A percentile compares a stretch with the other conserved stretches of the same genome.
These are phyloP conservation scores for Myotis yumanensis DNA, from an alignment of 2,113 vertebrate species.

Conservation along the genomic window DNA sequence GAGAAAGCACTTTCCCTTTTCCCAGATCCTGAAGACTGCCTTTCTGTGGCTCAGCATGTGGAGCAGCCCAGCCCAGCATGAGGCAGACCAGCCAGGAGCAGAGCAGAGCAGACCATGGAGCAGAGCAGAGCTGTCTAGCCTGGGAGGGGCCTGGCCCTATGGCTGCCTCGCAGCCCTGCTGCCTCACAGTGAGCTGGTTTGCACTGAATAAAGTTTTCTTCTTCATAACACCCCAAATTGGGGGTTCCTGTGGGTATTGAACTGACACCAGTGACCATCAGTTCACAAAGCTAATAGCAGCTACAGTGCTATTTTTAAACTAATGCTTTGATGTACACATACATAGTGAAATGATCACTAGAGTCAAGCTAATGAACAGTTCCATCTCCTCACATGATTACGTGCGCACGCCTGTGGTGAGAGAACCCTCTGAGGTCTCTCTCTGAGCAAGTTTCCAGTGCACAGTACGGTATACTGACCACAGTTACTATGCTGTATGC, in stretches of 20 bases:
- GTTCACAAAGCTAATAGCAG: neutral
- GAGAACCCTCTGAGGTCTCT: neutral
- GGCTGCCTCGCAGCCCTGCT: neutral
- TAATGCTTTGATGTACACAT: neutral
- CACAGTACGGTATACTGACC: neutral
- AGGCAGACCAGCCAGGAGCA: too few species aligned
- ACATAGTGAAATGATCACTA: neutral
- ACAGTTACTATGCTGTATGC: neutral
- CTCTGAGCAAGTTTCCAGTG: neutral
- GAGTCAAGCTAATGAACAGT: neutral
- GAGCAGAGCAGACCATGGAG: neutral
- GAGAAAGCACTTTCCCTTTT: neutral
- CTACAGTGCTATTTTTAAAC: neutral
- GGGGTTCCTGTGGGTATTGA: neutral
- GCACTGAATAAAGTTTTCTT: neutral
- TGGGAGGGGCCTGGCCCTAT: neutral
- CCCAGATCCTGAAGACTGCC: too few species aligned
- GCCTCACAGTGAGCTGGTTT: neutral
- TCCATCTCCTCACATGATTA: neutral
- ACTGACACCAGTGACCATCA: neutral
- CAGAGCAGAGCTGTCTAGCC: neutral
- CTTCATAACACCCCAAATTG: neutral
- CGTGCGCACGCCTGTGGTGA: too few species aligned
- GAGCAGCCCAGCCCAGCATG: neutral
- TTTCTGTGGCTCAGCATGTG: neutral